phyloP scores from a whole-genome alignment of 64 coral and sea anemone species.

The Orbicella faveolata region DNA sequence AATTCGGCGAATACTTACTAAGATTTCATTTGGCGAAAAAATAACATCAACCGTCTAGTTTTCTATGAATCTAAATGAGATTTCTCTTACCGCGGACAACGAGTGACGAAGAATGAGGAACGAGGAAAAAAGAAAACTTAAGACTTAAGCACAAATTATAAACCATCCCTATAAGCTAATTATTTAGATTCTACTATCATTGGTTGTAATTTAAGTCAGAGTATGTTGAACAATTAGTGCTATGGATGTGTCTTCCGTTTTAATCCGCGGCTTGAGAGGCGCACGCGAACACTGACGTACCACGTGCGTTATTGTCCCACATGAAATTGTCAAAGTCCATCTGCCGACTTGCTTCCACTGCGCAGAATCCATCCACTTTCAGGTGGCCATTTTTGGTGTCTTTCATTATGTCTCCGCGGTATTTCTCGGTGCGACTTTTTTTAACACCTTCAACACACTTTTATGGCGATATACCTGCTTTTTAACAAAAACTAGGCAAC shows the following conservation, averaged over 20 bases:
- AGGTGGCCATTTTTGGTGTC: neutral
- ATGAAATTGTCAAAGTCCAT: neutral
- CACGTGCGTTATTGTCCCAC: slow-evolving; percentile 37
- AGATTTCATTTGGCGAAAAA: neutral
- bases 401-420: neutral
- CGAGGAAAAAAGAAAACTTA: neutral
- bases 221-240: neutral
- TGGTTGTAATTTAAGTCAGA: neutral
- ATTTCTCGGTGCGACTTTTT: neutral
- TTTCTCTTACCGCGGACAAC: neutral
- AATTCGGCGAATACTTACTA: neutral
- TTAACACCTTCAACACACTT: neutral
- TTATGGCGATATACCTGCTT: neutral
- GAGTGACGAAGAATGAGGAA: neutral
- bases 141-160: neutral
- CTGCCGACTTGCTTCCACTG: neutral
- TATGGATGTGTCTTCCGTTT: neutral
- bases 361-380: neutral
- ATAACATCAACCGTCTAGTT: neutral
- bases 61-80: neutral
- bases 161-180: neutral
- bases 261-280: neutral
- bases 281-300: neutral
- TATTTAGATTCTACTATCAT: neutral
- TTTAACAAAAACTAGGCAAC: neutral